These are phyloP conservation scores for Temnothorax rugatulus DNA, from an alignment of 2,888 invertebrate genomes.

Conservation along the genomic window DNA sequence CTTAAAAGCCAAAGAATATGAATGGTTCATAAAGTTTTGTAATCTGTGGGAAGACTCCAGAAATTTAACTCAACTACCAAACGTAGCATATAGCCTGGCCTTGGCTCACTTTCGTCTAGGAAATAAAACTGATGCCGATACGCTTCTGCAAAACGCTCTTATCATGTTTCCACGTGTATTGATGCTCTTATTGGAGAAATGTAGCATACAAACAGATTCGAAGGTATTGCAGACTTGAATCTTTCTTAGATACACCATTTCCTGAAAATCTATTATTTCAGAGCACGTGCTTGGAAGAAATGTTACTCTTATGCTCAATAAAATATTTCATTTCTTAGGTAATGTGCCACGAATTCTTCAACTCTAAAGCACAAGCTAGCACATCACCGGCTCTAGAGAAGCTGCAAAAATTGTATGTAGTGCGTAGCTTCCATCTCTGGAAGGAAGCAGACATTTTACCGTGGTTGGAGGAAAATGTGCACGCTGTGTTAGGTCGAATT, in stretches of 20 bases:
- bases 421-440: conserved; percentile 92
- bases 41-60: conserved; percentile 89
- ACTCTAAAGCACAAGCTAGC: conserved; percentile 86
- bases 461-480: conserved; percentile 93
- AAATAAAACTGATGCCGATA: conserved; percentile 87
- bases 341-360: conserved; percentile 82
- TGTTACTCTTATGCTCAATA: neutral
- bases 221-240: conserved; percentile 81
- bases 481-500: conserved; percentile 89
- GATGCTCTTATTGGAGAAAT: conserved; percentile 91
- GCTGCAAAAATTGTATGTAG: conserved; percentile 91
- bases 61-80: conserved; percentile 94
- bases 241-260: neutral
- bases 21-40: conserved; percentile 90
- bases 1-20: conserved; percentile 91
- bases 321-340: conserved; percentile 72
- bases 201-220: conserved; percentile 91
- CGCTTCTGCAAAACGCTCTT: conserved; percentile 91
- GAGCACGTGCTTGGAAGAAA: neutral
- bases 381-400: conserved; percentile 89
- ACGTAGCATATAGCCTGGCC: conserved; percentile 94
- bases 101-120: conserved; percentile 90
- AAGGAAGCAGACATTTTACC: conserved; percentile 91
- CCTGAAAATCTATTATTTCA: neutral
- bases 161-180: conserved; percentile 94